Evolutionary conservation across 2,888 invertebrate species (phyloP), one percentile per base, ranked within the genome.

Genomic region (Eurytoma californica): DNA sequence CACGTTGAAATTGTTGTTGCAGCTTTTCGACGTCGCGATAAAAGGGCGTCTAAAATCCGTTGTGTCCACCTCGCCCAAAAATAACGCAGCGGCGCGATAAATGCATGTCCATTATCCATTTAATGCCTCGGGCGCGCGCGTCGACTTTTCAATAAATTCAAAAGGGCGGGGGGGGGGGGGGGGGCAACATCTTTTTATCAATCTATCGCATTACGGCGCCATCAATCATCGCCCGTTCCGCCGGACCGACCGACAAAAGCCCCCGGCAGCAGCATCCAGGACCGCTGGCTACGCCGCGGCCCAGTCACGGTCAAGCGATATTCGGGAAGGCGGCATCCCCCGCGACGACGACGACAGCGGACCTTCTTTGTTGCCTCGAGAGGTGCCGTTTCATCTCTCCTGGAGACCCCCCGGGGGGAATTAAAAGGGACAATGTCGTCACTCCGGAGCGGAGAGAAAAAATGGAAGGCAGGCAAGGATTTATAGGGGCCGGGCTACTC

Each of bases 401-500:
- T 55, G 16, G 16, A 20, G 58, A 53, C 24, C 39, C 55, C 55
- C 39, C 66, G 14, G 24, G 65, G 24, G 69, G 79, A 53, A 74
- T 74, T 66, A 70, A 79, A 79, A 61, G 30, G 55, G 69, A 69
- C 66, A 67, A 69, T 68, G 39, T 12, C 30, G 24, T n/a, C 66
- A 9, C 53, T 51, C 18, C 53, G 39, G 57, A 73, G 57, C 18
- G 57, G 14, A 14, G 30, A n/a, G n/a, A 20, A 24, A 13, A 28
- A 24, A n/a, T n/a, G 60, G 14, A 16, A 28, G 60, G 47, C 39
- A 51, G 72, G 28, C 74, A 47, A 83, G 81, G 81, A 83, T 82
- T 82, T 82, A 82, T 82, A 73, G 81, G 18, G 53, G 53, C 14
- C 9, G 53, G 61, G 67, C 75, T 67, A 66, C 74, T 80, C 82